Evolutionary conservation across 1,140 invertebrate species (phyloP).

Genomic region (Nephila pilipes): DNA sequence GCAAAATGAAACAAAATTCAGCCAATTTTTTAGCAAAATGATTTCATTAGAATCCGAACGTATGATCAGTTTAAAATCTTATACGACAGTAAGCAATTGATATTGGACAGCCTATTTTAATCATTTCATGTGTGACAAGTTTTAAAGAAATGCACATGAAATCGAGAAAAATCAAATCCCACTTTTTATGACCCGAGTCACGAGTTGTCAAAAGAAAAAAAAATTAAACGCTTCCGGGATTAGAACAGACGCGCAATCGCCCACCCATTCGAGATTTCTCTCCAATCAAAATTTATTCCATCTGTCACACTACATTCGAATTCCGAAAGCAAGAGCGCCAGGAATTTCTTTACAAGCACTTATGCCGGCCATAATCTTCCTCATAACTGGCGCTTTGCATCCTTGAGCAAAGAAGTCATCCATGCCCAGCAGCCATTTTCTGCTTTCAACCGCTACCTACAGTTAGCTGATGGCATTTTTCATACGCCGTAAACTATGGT

Average conservation of each 20-base stretch:
- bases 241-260: not conserved
- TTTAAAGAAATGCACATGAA: no score
- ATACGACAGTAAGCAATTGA: no score
- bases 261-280: not conserved
- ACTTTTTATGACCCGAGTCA: no score
- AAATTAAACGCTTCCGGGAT: not conserved
- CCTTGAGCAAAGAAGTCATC: slow-evolving; percentile 66
- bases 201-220: no score
- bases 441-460: slow-evolving; percentile 11
- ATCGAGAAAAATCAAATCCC: no score
- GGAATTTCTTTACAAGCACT: not conserved
- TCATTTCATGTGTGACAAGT: no score
- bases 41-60: no score
- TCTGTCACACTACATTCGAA: not conserved
- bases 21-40: no score
- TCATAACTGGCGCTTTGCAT: slow-evolving; percentile 40
- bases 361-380: not conserved
- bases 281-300: not conserved
- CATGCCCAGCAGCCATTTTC: slow-evolving; percentile 26
- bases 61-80: no score
- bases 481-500: slow-evolving; percentile 11
- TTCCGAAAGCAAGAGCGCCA: slow-evolving; percentile 49
- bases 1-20: no score
- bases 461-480: not conserved
- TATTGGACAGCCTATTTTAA: no score